These are phyloP conservation scores for Spilogale gracilis DNA, from an alignment of 2,113 vertebrate species.

Conservation along the genomic window DNA sequence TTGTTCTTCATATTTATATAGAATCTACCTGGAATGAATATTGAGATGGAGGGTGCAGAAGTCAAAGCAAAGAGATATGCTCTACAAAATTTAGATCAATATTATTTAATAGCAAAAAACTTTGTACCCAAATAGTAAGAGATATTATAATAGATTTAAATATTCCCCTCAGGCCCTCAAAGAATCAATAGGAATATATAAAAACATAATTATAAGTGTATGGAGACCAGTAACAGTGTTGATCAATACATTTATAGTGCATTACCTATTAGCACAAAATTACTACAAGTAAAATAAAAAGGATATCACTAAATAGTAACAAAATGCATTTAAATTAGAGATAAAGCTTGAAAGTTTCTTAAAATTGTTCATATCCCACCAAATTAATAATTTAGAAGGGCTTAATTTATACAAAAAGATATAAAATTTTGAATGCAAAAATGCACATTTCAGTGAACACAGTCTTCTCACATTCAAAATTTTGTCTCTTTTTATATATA, in stretches of 20 bases:
- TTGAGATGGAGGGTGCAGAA: neutral
- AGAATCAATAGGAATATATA: constrained; percentile 39
- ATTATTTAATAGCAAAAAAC: constrained; percentile 2
- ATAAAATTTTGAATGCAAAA: neutral
- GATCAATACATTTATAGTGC: constrained; percentile 56
- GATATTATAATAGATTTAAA: constrained; percentile 50
- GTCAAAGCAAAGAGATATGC: neutral
- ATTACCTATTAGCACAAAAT: constrained; percentile 32
- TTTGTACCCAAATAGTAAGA: neutral
- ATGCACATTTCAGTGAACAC: neutral
- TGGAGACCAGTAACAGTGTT: neutral
- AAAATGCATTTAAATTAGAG: neutral
- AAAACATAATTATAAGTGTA: constrained; percentile 34
- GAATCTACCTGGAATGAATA: constrained; percentile 22
- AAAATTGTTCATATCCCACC: neutral
- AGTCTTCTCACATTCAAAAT: neutral
- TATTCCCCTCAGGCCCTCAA: neutral
- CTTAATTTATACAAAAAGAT: neutral
- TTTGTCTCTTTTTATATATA: neutral
- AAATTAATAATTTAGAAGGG: neutral
- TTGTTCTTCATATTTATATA: neutral
- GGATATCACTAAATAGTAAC: neutral
- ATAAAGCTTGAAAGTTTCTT: neutral
- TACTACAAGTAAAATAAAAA: constrained; percentile 11
- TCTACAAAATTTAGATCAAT: neutral